These are phyloP conservation scores for Microhierax caerulescens DNA, from an alignment of 2,797 vertebrate species.

Conservation along the genomic window DNA sequence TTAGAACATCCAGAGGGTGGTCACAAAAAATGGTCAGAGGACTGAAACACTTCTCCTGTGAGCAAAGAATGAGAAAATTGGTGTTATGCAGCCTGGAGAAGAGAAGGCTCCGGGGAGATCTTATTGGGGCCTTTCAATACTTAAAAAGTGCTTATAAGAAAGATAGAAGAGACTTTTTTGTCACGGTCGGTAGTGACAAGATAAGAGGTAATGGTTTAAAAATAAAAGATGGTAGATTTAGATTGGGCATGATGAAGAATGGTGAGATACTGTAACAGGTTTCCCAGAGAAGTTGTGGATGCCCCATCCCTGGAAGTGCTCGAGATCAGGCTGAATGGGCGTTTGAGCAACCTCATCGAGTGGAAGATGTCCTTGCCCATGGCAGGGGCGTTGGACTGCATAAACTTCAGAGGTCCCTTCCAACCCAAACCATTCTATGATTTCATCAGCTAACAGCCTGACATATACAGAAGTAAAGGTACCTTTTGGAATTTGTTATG, in stretches of 20 bases:
- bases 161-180: background rate
- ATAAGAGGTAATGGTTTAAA: background rate
- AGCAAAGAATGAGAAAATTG: too few relatives aligned
- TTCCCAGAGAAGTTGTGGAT: too few relatives aligned
- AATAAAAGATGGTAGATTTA: background rate
- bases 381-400: background rate
- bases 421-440: background rate
- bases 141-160: background rate
- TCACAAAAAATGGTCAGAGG: background rate
- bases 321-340: background rate
- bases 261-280: too few relatives aligned
- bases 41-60: background rate
- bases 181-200: background rate
- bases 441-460: background rate
- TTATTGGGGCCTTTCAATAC: background rate
- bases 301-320: fast-evolving
- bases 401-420: background rate
- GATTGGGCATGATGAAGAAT: background rate
- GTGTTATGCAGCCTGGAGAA: too few relatives aligned
- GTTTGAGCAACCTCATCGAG: background rate
- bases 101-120: too few relatives aligned
- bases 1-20: background rate
- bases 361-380: background rate
- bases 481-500: background rate
- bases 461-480: background rate